Base-by-base conservation (phyloP, 2,113 vertebrate genomes). In the Telmatochromis brichardi region DNA sequence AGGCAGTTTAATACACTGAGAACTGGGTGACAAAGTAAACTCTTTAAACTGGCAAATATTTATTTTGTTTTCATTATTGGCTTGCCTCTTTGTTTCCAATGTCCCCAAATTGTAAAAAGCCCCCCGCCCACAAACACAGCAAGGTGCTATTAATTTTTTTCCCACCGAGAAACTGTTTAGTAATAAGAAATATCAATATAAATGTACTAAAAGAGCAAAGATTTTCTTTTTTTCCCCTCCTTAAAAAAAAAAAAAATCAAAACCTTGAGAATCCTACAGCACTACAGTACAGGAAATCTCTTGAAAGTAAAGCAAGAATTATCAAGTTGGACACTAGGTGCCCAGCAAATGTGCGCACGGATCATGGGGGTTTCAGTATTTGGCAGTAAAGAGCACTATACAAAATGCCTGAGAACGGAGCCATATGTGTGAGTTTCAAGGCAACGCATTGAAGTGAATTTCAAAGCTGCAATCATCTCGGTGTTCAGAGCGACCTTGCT, bases 401-500 rank as follows among this genome's bases (percentile, higher is more conserved):
- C 91, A 88, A 87, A 92, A 83, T 45, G 84, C 71, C 78, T 42
- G 83, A 93, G 90, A 93, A 91, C 37, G 73, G 50, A 88, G 83
- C 87, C 88, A 83, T 88, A 80, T 92, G 90, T 91, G 88, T 82
- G 86, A 89, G 83, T 87, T 93, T 90, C 90, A 92, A 94, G 91
- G 90, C 92, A 65, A 94, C 23, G 86, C 31, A 90, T 82, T 91
- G 90, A 92, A 94, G 93, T 89, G 94, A 94, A 94, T 94, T 95
- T 94, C 92, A 95, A 94, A 94, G 94, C 93, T 90, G 92, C 91
- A 91, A 92, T 93, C 84, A 86, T 94, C 94, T 92, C 90, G 51
- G 86, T 91, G 93, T 95, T 93, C 91, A 91, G 86, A 90, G 93
- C 94, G 94, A 95, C 95, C 94, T 96, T 95, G 94, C 92, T 84